Percentiles rank a stretch among this genome's conserved stretches.
Conservation (phyloP, 2,113 vertebrate species). For the Ophthalmotilapia sp. region DNA sequence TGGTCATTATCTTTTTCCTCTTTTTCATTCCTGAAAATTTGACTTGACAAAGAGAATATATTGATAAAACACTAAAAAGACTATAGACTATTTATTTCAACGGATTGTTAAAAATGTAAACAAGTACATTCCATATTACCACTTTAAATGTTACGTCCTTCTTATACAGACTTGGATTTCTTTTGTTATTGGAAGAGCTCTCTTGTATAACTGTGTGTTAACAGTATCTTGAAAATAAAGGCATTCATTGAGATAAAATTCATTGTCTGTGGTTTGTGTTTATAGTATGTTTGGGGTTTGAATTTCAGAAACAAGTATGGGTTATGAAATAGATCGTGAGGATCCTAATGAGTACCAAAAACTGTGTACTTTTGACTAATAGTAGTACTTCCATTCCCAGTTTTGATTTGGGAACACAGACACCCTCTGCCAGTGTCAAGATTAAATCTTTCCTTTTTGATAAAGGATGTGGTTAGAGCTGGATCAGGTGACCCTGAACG, state of each 20-base stretch:
- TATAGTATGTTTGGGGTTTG: not conserved
- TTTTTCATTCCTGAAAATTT: conserved; percentile 64
- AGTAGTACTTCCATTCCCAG: not conserved
- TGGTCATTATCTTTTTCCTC: conserved; percentile 39
- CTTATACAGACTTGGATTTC: conserved; percentile 53
- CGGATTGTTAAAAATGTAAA: conserved; percentile 46
- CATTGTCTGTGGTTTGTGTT: not conserved
- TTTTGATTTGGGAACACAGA: not conserved
- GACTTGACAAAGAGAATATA: conserved; percentile 58
- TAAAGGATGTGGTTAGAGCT: not conserved
- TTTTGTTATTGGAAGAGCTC: conserved; percentile 64
- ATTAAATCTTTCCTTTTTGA: not conserved
- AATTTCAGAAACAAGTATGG: not conserved
- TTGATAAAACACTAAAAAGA: conserved; percentile 61
- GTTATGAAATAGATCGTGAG: not conserved
- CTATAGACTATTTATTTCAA: conserved; percentile 70
- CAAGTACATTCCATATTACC: conserved; percentile 70
- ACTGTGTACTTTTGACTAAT: not conserved
- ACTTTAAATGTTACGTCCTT: conserved; percentile 58
- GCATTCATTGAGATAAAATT: conserved; percentile 60
- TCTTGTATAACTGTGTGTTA: conserved; percentile 60
- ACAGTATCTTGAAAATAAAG: conserved; percentile 72
- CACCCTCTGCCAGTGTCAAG: not conserved
- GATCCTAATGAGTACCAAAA: not conserved
- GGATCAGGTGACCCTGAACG: not conserved